Conservation (phyloP, 35 echinoderm and acorn worm species). For the Lytechinus variegatus region DNA sequence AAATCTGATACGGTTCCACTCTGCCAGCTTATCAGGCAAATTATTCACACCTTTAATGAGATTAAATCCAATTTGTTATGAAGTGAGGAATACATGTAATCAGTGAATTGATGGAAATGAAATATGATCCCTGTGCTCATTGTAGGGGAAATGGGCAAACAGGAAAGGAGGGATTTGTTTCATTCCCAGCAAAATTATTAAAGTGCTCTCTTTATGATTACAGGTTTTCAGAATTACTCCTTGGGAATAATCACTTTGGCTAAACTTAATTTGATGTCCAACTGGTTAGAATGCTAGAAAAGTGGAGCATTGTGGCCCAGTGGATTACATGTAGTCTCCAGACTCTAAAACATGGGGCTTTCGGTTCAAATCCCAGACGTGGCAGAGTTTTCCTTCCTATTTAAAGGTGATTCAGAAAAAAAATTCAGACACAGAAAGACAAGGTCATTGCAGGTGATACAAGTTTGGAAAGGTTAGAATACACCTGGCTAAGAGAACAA, state of each 20-base stretch:
- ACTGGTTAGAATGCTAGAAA: no score
- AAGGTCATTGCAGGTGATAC: no score
- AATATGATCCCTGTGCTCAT: background rate
- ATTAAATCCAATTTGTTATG: background rate
- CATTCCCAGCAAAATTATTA: background rate
- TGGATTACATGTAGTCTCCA: no score
- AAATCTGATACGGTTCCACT: background rate
- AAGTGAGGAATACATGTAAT: background rate
- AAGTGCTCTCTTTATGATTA: background rate
- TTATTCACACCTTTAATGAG: background rate
- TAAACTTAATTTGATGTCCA: no score
- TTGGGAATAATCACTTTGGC: background rate
- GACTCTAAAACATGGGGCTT: no score
- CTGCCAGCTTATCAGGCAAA: background rate
- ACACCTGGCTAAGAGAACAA: no score
- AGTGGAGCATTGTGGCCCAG: no score
- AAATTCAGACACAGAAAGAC: no score
- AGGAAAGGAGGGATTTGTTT: background rate
- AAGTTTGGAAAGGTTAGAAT: no score
- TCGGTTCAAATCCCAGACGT: no score
- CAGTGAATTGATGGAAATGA: background rate
- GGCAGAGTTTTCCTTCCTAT: no score
- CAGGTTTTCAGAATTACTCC: background rate
- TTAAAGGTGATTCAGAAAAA: no score
- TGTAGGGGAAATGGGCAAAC: background rate